Evolutionary conservation across 2,797 vertebrate species (phyloP), one percentile per base, ranked within the genome.

Genomic region (Phataginus tricuspis): DNA sequence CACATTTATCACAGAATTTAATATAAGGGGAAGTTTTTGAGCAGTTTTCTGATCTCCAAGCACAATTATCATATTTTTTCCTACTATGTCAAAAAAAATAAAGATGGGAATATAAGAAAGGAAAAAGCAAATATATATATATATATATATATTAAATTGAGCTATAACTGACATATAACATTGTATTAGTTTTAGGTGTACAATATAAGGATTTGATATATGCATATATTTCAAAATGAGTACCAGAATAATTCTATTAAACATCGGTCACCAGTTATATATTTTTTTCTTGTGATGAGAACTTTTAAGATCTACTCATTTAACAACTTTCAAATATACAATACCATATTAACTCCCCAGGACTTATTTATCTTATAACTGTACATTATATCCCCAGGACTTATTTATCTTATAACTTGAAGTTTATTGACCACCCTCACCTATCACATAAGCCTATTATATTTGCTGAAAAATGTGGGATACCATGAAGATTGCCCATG

Each of bases 1-100:
- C 37, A 95, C 77, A 88, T 80, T 83, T 86, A 63, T 79, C 91
- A 79, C n/a, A 29, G 51, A 82, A 88, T 61, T 49, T 75, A 53
- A 84, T 69, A 83, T 27, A 15, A 82, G 53, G 25, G 77, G 25
- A 84, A 66, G 31, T 29, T 71, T 90, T 49, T 51, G 18, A 57
- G 42, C 27, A 77, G 31, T 85, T 61, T 59, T 18, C 39, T 94
- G 19, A 13, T 64, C 27, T 94, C 64, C n/a, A 82, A 57, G 8
- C 42, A 84, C 34, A 86, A 29, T 71, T 49, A 83, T 71, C 12
- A 57, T 39, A 25, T 39, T 74, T 92, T 90, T 19, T 45, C 42
- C 37, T 29, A 27, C 29, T 29, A 7, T 74, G 25, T 80, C 11
- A n/a, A 49, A 88, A 78, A 68, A 72, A 89, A 31, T 10, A 68